Conservation (phyloP, 2,797 vertebrate species). For the Eptatretus atami region DNA sequence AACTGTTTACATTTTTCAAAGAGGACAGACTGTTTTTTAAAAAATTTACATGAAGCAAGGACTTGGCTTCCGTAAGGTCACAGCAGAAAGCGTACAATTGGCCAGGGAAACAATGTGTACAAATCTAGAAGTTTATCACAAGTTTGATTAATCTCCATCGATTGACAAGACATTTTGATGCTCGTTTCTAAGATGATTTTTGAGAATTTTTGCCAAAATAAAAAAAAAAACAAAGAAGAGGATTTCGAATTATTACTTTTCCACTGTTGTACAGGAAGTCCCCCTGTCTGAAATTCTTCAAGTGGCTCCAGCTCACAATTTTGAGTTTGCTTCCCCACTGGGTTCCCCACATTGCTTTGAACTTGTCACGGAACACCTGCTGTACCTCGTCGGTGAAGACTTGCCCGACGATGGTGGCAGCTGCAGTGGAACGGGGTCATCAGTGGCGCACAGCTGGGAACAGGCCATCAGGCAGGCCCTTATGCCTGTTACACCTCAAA, state of each 20-base stretch:
- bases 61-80: slow-evolving; percentile 10
- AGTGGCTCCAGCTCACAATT: slow-evolving; percentile 39
- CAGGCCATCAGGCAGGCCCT: slow-evolving; percentile 84
- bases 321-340: slow-evolving; percentile 40
- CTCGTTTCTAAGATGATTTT: no score
- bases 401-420: not conserved
- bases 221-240: slow-evolving; percentile 3
- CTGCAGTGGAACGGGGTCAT: slow-evolving; percentile 36
- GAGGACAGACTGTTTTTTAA: no score
- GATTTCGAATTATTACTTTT: slow-evolving; percentile 8
- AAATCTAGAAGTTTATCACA: no score
- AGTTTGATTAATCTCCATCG: no score
- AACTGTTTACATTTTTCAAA: no score
- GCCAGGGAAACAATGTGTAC: no score
- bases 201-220: no score
- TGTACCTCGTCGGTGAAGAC: slow-evolving; percentile 72
- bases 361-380: slow-evolving; percentile 82
- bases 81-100: not conserved
- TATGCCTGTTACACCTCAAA: slow-evolving; percentile 86
- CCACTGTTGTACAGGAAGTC: slow-evolving; percentile 38
- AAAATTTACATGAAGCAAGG: no score
- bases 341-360: slow-evolving; percentile 90
- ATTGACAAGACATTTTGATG: no score
- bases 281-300: slow-evolving; percentile 91
- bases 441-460: slow-evolving; percentile 83